Conservation (phyloP, 2,797 vertebrate species). For the Stomatorhinus walkeri region DNA sequence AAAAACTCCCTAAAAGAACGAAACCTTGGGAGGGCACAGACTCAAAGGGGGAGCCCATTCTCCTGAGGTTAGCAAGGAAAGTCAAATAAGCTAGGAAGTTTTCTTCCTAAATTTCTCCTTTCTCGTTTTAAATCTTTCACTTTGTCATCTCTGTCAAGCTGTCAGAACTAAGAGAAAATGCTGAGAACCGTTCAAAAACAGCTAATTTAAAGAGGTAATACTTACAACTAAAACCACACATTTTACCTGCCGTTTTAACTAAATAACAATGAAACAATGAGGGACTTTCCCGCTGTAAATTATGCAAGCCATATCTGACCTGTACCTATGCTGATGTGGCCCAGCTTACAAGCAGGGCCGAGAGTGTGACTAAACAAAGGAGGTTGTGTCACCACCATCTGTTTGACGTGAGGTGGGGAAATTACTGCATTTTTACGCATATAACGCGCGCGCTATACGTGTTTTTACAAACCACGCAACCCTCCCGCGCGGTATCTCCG, state of each 20-base stretch:
- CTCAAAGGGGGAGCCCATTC: too few species aligned
- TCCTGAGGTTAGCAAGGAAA: too few species aligned
- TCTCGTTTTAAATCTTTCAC: not conserved
- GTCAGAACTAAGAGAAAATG: not conserved
- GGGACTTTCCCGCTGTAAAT: not conserved
- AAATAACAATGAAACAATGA: not conserved
- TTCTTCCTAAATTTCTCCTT: not conserved
- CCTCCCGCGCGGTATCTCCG: too few species aligned
- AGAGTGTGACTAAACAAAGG: not conserved
- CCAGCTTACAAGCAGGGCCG: not conserved
- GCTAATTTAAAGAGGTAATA: not conserved
- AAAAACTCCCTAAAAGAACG: too few species aligned
- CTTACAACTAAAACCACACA: not conserved
- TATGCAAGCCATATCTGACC: not conserved
- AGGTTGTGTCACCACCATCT: too few species aligned
- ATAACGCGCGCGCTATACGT: too few species aligned
- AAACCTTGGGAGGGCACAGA: too few species aligned
- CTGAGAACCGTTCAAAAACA: not conserved
- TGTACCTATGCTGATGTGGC: not conserved
- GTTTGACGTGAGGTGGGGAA: too few species aligned
- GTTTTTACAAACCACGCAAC: too few species aligned
- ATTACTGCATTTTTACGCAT: too few species aligned
- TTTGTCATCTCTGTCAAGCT: not conserved
- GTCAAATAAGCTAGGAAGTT: not conserved
- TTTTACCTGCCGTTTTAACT: not conserved